Evolutionary conservation across 1,140 invertebrate species (phyloP), one percentile per base, ranked within the genome.

Genomic region (Pseudomyrmex sp.): DNA sequence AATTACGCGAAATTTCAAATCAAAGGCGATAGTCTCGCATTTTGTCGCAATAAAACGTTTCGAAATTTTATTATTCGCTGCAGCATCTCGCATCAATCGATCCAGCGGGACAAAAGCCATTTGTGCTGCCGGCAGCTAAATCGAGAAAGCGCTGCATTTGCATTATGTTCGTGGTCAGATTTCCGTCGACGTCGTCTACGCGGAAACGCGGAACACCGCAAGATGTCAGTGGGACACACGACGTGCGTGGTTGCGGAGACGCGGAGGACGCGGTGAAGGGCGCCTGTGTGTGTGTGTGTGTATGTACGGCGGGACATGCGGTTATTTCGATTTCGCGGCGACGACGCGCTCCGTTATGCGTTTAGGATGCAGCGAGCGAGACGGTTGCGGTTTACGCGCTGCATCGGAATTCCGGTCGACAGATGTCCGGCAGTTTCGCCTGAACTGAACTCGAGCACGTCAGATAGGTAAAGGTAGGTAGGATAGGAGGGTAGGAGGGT

Each of bases 331-430:
- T 76, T 63, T 75, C 63, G 61, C 68, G 26, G 18, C 35, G 26
- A 18, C 15, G 46, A 18, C 20, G 35, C 20, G 18, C 23, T 26
- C 26, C 46, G 23, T 54, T 56, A 52, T 48, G 20, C 46, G 79
- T 26, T 18, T 50, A 58, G 18, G 82, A 63, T 52, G 65, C 70
- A 50, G 26, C 44, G 56, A 62, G 10, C 48, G 77, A 56, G 70
- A 82, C 44, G 68, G 54, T 23, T 62, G 59, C 20, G 61, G 85
- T 65, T 83, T 70, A 83, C 72, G 72, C 72, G 68, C 23, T 35
- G 54, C 73, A 54, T 26, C 58, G 76, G 70, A 85, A 84, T 85
- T 85, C 50, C 18, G 26, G 44, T 69, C 70, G 83, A 75, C 83
- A 59, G 85, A 82, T 75, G 83, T 85, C 83, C 70, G 18, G 50